These are phyloP conservation scores for Labroides dimidiatus DNA, from an alignment of 2,797 vertebrate species.

Conservation along the genomic window DNA sequence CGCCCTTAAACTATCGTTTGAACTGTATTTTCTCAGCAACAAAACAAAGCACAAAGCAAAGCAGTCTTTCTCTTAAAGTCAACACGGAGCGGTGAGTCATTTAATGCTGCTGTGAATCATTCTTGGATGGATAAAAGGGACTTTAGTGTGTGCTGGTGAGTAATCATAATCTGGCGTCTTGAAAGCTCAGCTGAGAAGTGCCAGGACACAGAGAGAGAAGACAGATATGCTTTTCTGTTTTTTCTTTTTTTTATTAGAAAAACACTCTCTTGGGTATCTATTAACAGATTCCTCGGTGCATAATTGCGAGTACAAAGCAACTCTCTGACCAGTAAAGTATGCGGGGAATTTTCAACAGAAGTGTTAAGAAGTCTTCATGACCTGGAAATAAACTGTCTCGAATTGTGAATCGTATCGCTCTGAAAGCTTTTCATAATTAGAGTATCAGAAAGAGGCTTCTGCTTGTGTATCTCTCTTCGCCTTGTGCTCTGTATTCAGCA, in stretches of 20 bases:
- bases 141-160: conserved; percentile 11
- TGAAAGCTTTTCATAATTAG: conserved; percentile 62
- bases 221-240: neutral
- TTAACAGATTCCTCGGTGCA: conserved; percentile 7
- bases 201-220: conserved; percentile 7
- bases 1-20: neutral
- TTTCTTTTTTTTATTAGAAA: neutral
- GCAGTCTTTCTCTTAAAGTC: conserved; percentile 1
- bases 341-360: conserved; percentile 4
- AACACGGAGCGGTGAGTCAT: conserved; percentile 13
- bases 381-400: conserved; percentile 22
- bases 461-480: conserved; percentile 39
- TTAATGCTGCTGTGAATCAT: conserved; percentile 34
- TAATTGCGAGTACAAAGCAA: conserved; percentile 3
- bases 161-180: conserved; percentile 22
- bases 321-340: conserved; percentile 6
- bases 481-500: conserved; percentile 45
- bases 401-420: conserved; percentile 38
- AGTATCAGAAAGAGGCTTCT: conserved; percentile 52
- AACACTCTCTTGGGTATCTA: neutral
- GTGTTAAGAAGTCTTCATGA: conserved; percentile 1
- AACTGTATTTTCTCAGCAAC: neutral
- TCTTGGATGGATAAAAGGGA: conserved; percentile 11
- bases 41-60: conserved; percentile 1
- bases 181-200: conserved; percentile 21